These are phyloP conservation scores for Synergus japonicus DNA, from an alignment of 2,888 invertebrate species.

Conservation along the genomic window DNA sequence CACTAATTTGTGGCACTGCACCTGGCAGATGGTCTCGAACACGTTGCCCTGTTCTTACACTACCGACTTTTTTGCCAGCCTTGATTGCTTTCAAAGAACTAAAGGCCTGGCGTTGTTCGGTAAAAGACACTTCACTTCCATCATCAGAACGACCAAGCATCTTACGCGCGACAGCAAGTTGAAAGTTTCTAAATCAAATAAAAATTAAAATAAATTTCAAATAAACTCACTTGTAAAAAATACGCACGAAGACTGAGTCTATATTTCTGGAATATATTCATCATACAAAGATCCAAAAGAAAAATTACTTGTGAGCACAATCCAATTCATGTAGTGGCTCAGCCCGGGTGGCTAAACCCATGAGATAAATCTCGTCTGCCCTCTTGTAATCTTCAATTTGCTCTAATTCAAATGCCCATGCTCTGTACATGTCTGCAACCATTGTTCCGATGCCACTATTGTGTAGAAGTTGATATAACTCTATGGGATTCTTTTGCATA, in stretches of 20 bases:
- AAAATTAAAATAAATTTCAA: constrained; percentile 15
- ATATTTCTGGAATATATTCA: not conserved
- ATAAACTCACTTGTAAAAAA: not conserved
- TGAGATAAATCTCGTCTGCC: constrained; percentile 89
- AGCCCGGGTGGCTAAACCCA: constrained; percentile 87
- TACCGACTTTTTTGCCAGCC: constrained; percentile 80
- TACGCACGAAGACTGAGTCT: not conserved
- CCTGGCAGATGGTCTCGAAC: constrained; percentile 80
- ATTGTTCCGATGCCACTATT: constrained; percentile 89
- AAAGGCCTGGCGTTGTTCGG: constrained; percentile 87
- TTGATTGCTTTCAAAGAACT: constrained; percentile 86
- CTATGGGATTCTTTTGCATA: constrained; percentile 85
- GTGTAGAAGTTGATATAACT: constrained; percentile 89
- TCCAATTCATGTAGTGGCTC: constrained; percentile 88
- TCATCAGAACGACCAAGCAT: constrained; percentile 82
- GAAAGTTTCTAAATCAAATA: constrained; percentile 82
- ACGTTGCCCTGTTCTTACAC: constrained; percentile 81
- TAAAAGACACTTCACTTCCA: constrained; percentile 79
- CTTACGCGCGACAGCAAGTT: constrained; percentile 84
- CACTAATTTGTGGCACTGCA: constrained; percentile 78
- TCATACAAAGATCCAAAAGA: not conserved
- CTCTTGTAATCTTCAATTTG: constrained; percentile 88
- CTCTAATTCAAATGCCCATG: constrained; percentile 94
- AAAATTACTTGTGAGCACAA: constrained; percentile 85
- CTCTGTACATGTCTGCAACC: constrained; percentile 90